Evolutionary conservation across 2,888 invertebrate genomes (phyloP), one percentile per base, ranked within the genome.

Genomic region (Clunio marinus): DNA sequence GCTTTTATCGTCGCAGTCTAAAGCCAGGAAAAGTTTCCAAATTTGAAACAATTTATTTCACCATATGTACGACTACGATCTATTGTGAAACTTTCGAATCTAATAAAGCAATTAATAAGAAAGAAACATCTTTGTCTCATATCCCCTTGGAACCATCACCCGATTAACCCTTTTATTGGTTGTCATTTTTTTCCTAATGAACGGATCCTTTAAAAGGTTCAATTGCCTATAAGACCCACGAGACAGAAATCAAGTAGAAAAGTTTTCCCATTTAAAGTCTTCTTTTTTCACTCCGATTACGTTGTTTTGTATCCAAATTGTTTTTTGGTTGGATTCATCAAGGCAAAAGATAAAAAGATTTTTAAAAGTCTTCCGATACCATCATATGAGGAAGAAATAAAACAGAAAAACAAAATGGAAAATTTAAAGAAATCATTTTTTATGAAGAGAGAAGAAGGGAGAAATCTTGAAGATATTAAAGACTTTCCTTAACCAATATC

Each of bases 51-150:
- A 25, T 57, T 27, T 57, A 57, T 25, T 57, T 57, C n/a, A 8
- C 27, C 25, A 57, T 57, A 5, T 22, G 22, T n/a, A n/a, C n/a
- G 32, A 32, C 4, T 7, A 27, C 57, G 27, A 57, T 57, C n/a
- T 25, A 57, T 24, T 13, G 27, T 13, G 25, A 57, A 57, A 57
- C 22, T 57, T 57, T 57, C 25, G 25, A 27, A 57, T 62, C 20
- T 45, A 62, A 62, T 62, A 45, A 62, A 41, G 63, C 63, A 63
- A 63, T 63, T 63, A 63, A 63, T 63, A 10, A 8, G 24, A 20
- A 60, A 20, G 27, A 62, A 41, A n/a, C 7, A 10, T 17, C 25
- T 5, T 15, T n/a, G n/a, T n/a, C n/a, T n/a, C n/a, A n/a, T n/a
- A n/a, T 63, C 63, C 25, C 63, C 24, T 63, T 3, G 45, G 63